Base-by-base conservation (phyloP, 2,113 vertebrate species). In the Electrona antarctica region DNA sequence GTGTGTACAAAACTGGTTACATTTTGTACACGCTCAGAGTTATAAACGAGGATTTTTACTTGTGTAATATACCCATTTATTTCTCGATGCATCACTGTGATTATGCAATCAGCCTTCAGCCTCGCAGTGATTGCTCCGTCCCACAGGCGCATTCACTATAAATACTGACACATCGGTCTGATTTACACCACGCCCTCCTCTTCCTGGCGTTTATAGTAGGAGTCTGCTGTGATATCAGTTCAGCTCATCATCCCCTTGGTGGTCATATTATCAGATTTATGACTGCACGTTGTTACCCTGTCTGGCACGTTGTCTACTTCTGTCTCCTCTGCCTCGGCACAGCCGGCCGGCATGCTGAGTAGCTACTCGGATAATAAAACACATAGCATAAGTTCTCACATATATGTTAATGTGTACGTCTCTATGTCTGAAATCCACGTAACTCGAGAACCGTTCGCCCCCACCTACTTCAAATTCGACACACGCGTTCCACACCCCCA, bases 131-230 rank as follows among this genome's bases (percentile, higher is more conserved):
- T 55, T 56, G 67, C 68, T 13, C 66, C 28, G 29, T 49, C 69
- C 69, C 68, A 8, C 52, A 77, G 80, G 49, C 56, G 59, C 60
- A 58, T 60, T 84, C 68, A 60, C 61, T 84, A 81, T 68, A 77
- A 79, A 73, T 84, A 75, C 75, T 2, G 6, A 65, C 28, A 74
- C 76, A 72, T 71, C 59, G 69, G 75, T 62, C 74, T 61, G 63
- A 86, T 76, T 82, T 70, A 71, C 84, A 69, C 12, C 61, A 51
- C 9, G 46, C 7, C 45, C 49, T 29, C 33, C 62, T 12, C 15
- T 6, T 4, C 50, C 50, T 70, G 60, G 64, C 65, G 55, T 62
- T 87, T 62, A 72, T 86, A 61, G 68, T 46, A 78, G 74, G 29
- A 66, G 0, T 51, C 11, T 54, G 3, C 56, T 11, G 13, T 74